These are phyloP conservation scores for Clarias laeviceps DNA, from an alignment of 2,797 vertebrate species.

Conservation along the genomic window DNA sequence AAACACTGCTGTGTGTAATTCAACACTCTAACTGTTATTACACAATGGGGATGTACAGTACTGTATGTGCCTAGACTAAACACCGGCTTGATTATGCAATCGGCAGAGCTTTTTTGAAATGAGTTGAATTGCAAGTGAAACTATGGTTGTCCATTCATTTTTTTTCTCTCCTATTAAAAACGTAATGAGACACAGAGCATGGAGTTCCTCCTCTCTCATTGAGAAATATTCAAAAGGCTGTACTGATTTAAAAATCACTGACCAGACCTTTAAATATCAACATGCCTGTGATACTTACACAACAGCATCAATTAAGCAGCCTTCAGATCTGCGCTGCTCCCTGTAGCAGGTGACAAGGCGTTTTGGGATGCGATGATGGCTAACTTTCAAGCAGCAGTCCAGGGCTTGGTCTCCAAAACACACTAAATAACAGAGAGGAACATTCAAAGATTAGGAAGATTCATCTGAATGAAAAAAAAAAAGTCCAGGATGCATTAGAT, in stretches of 20 bases:
- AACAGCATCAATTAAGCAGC: constrained; percentile 51
- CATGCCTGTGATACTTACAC: constrained; percentile 49
- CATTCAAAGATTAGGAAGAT: not conserved
- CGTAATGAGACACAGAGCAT: not conserved
- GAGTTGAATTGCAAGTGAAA: not conserved
- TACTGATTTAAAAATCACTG: not conserved
- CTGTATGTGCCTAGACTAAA: not conserved
- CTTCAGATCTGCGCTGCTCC: constrained; percentile 35
- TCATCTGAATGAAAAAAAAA: not conserved
- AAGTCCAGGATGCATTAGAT: not conserved
- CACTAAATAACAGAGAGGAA: constrained; percentile 35
- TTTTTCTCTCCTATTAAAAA: not conserved
- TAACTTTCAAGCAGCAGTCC: constrained; percentile 57
- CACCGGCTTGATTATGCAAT: not conserved
- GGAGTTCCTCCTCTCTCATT: not conserved
- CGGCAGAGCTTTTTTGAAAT: not conserved
- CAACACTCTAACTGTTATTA: too few relatives aligned
- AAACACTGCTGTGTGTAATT: too few relatives aligned
- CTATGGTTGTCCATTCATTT: not conserved
- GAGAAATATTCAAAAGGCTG: not conserved
- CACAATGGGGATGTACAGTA: too few relatives aligned
- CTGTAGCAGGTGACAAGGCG: constrained; percentile 28
- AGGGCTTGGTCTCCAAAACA: constrained; percentile 46
- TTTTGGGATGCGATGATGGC: constrained; percentile 25
- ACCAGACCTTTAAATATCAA: not conserved